Conservation (phyloP, 1,140 invertebrate genomes). For the Campoletis sonorensis region DNA sequence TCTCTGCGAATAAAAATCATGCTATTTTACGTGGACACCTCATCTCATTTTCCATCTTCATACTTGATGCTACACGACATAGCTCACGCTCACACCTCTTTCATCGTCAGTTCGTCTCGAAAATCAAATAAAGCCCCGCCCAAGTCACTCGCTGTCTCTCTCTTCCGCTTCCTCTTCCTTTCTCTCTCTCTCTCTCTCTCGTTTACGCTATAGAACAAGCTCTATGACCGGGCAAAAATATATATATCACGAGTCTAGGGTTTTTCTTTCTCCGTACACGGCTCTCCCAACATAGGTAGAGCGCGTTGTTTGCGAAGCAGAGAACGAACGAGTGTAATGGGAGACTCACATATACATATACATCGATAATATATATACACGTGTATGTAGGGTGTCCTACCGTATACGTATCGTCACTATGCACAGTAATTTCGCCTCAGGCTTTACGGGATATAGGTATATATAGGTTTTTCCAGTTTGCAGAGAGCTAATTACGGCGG, state of each 20-base stretch:
- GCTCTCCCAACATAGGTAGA: too few species aligned
- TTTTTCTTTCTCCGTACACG: too few species aligned
- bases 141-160: background rate
- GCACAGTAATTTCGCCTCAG: constrained; percentile 12
- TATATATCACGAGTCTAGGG: too few species aligned
- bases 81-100: background rate
- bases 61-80: background rate
- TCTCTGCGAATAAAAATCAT: constrained; percentile 3
- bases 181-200: background rate
- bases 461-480: constrained; percentile 43
- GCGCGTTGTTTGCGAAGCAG: too few species aligned
- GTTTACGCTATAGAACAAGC: too few species aligned
- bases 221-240: too few species aligned
- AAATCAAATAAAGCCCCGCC: constrained; percentile 4
- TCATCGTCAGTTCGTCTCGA: background rate
- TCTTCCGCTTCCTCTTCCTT: background rate
- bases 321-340: too few species aligned
- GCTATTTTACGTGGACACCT: background rate
- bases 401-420: constrained; percentile 1
- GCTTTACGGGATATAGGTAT: background rate
- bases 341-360: background rate
- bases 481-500: constrained; percentile 51
- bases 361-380: background rate
- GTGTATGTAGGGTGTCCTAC: background rate
- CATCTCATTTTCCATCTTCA: too few species aligned